phyloP scores from a whole-genome alignment of 2,797 vertebrate species.

The Chromis chromis region DNA sequence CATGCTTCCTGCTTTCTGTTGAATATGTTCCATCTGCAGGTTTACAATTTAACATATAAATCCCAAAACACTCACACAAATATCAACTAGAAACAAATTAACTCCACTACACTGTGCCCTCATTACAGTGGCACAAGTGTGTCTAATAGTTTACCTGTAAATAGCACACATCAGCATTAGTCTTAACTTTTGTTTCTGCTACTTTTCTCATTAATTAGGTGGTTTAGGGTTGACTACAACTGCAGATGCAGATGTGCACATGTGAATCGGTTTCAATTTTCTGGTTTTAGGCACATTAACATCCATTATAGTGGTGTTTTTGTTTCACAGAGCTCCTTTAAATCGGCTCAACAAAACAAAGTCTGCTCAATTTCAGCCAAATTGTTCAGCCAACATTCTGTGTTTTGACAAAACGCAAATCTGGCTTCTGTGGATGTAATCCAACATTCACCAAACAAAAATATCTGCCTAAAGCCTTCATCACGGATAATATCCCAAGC shows the following conservation, averaged over 20 bases:
- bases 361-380: slow-evolving; percentile 25
- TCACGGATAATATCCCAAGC: slow-evolving; percentile 11
- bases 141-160: not conserved
- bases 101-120: not conserved
- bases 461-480: slow-evolving; percentile 9
- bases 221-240: not conserved
- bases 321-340: not conserved
- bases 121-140: not conserved
- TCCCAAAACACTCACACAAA: not conserved
- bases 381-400: slow-evolving; percentile 10
- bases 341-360: not conserved
- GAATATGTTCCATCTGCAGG: not conserved
- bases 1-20: not conserved
- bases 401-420: slow-evolving; percentile 28
- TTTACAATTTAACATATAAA: slow-evolving; percentile 18
- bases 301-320: not conserved
- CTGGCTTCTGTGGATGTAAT: slow-evolving; percentile 3
- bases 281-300: not conserved
- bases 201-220: not conserved
- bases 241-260: not conserved
- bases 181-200: slow-evolving; percentile 3
- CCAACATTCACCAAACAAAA: slow-evolving; percentile 27
- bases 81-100: not conserved
- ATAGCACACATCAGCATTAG: not conserved
- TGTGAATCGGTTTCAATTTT: not conserved